Base-by-base conservation (phyloP, 2,113 vertebrate genomes). In the Lepisosteus osseus region DNA sequence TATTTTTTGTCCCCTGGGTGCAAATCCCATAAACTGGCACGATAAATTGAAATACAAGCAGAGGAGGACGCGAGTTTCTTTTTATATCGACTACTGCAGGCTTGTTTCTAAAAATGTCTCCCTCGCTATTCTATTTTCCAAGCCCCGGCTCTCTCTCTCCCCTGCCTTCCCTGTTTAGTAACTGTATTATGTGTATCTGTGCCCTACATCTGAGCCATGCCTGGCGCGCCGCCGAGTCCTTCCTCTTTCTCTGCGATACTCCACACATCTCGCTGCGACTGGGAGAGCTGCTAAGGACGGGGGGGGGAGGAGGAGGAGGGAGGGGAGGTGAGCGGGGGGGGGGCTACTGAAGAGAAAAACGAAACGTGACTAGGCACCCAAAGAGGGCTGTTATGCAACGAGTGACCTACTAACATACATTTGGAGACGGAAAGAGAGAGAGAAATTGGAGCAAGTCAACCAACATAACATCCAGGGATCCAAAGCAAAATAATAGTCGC, bases 401-500 rank as follows among this genome's bases (percentile, higher is more conserved):
- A 78, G 86, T 92, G 92, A 93, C 92, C 92, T 89, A 93, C 92
- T 93, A 92, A 92, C 92, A 93, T 88, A 93, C 85, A 91, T 91
- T 89, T 85, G 78, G 83, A 84, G 81, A 84, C 79, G 74, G 79
- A 43, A 73, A 65, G 82, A 69, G 83, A 82, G 73, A 86, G 78
- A 77, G 76, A 70, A 83, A 80, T 40, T 77, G 82, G 79, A 84
- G 85, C 84, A 76, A 85, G 87, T 78, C 83, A 84, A 29, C 86
- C 86, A 86, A 84, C 85, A 86, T 83, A 83, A 89, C 87, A 86
- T 74, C 29, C 29, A 80, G 82, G 84, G 72, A 82, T 80, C 79
- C 76, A 74, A 63, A 77, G 78, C 74, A 80, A 82, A 84, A 86
- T 80, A 83, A 80, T 74, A 65, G 7, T 29, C 80, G 82, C 83